Conservation (phyloP, 2,888 invertebrate genomes). For the Masnerella sp. region DNA sequence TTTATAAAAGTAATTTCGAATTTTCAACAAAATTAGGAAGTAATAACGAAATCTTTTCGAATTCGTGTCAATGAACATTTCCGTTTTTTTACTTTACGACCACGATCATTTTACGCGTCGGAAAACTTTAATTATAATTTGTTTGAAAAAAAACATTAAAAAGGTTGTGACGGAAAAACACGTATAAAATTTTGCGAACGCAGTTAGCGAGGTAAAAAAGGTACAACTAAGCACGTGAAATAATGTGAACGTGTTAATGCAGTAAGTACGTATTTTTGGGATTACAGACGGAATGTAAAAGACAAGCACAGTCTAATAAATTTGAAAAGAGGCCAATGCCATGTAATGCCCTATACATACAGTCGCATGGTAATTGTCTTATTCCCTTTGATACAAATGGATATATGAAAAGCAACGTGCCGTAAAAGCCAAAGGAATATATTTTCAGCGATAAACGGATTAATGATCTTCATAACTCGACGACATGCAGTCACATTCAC, state of each 20-base stretch:
- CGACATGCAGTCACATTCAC: too few relatives aligned
- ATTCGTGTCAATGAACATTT: neutral
- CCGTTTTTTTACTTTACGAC: neutral
- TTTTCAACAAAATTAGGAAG: too few relatives aligned
- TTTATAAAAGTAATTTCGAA: too few relatives aligned
- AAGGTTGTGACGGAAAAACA: too few relatives aligned
- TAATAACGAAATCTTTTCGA: too few relatives aligned
- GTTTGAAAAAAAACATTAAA: too few relatives aligned
- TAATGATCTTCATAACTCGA: constrained; percentile 18
- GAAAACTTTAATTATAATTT: too few relatives aligned
- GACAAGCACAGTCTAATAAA: constrained; percentile 35
- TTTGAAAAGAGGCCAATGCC: constrained; percentile 25
- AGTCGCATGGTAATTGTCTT: constrained; percentile 30
- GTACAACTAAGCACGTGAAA: neutral
- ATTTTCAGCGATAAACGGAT: constrained; percentile 37
- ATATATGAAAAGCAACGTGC: constrained; percentile 24
- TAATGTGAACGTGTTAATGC: neutral
- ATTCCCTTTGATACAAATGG: constrained; percentile 29
- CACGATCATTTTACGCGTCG: too few relatives aligned
- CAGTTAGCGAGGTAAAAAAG: too few relatives aligned
- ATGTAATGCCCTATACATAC: constrained; percentile 8
- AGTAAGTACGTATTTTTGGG: constrained; percentile 9
- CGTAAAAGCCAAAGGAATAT: constrained; percentile 31
- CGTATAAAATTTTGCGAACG: too few relatives aligned
- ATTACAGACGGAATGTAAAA: constrained; percentile 13